Evolutionary conservation across 2,113 vertebrate species (phyloP), one percentile per base, ranked within the genome.

Genomic region (Phylloscopus whistleri): DNA sequence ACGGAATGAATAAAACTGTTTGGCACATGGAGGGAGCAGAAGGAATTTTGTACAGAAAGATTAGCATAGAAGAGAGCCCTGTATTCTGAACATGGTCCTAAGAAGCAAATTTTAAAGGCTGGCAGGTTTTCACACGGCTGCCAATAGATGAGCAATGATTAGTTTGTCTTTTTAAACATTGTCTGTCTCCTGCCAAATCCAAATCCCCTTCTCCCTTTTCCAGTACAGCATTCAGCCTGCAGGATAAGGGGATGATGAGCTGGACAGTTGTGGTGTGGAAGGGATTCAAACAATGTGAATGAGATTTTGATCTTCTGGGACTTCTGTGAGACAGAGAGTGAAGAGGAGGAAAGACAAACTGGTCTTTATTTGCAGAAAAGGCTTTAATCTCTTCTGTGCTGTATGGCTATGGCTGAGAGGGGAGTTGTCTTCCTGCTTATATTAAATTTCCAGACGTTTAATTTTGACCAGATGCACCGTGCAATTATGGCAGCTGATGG

Each of bases 261-360:
- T 82, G 81, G 78, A 58, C 80, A 41, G 62, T 94, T 94, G 92
- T 79, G 93, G 72, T 70, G 83, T 93, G 90, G 92, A 95, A 93
- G 43, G 31, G 93, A 70, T 91, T 96, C 74, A 89, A 92, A 81
- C 55, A 68, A 80, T 24, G 6, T 58, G 68, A 92, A 69, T 64
- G 81, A 89, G 87, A 79, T 93, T 97, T 80, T 89, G 68, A 86
- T 92, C 90, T 93, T 94, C 48, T 91, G 89, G 63, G 84, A 92
- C 64, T 89, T 88, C 59, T 94, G 66, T 84, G 80, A 89, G 86
- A 90, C 39, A 67, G 58, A 80, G 24, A 86, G 37, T 43, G 67
- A 88, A 90, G 78, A 84, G 53, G 49, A 89, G 64, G 58, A 69
- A 92, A 89, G 87, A 82, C 52, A 94, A 89, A 93, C 84, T 91